A percentile compares a stretch with the other conserved stretches of the same genome.
These are phyloP conservation scores for Arge pagana DNA, from an alignment of 2,888 invertebrate genomes.

Conservation along the genomic window DNA sequence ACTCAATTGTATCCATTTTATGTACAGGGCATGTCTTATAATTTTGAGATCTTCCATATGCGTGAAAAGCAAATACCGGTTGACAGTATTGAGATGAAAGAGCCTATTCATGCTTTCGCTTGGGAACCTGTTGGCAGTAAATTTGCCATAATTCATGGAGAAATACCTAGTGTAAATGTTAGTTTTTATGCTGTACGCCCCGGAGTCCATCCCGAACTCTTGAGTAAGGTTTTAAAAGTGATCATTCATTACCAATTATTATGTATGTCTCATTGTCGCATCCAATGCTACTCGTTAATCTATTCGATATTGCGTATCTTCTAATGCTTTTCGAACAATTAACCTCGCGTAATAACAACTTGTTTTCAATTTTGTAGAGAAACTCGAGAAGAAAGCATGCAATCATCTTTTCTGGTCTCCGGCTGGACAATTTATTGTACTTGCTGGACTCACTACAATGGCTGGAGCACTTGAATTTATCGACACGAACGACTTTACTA, in stretches of 20 bases:
- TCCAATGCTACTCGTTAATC: constrained; percentile 2
- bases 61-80: constrained; percentile 97
- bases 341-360: no score
- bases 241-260: no score
- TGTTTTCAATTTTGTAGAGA: constrained; percentile 49
- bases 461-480: constrained; percentile 94
- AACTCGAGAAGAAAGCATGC: constrained; percentile 80
- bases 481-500: constrained; percentile 92
- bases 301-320: neutral
- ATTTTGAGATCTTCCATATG: constrained; percentile 99
- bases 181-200: constrained; percentile 92
- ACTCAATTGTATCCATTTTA: neutral
- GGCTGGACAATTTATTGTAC: constrained; percentile 90
- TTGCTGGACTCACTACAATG: constrained; percentile 83
- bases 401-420: constrained; percentile 97
- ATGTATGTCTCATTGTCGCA: no score
- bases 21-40: constrained; percentile 85
- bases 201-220: constrained; percentile 83
- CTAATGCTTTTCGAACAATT: constrained; percentile 10
- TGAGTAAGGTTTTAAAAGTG: constrained; percentile 71
- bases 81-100: constrained; percentile 95
- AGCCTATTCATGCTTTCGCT: constrained; percentile 90
- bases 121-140: constrained; percentile 98
- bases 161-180: constrained; percentile 81
- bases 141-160: constrained; percentile 96